Evolutionary conservation across 2,888 invertebrate genomes (phyloP), one percentile per base, ranked within the genome.

Genomic region (Oscheius sp.): DNA sequence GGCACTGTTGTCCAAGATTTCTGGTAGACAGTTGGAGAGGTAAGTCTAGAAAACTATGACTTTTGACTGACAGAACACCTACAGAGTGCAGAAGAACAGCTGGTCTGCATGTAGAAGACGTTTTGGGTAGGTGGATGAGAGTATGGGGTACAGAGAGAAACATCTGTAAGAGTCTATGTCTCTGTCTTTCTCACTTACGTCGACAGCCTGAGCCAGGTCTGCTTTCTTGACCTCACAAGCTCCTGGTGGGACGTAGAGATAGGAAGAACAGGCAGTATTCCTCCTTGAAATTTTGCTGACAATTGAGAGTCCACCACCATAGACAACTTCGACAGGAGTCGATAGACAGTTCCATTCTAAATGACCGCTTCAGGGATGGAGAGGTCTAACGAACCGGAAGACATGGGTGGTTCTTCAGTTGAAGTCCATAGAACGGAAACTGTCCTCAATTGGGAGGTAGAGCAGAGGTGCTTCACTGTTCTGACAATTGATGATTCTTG

Each of bases 51-150:
- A 10, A n/a, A 21, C 3, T 2, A 11, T 68, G 37, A 37, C 13
- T 13, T 1, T 33, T 32, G 7, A 33, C 10, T 9, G 4, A 48
- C 13, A 21, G 33, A 51, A 9, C 35, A 37, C 68, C 29, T n/a
- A 68, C 68, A 2, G 42, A 55, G 35, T 68, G 53, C 4, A 68
- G 68, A 32, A 68, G 37, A 37, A 68, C n/a, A 11, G 55, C 9
- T 21, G 68, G 21, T n/a, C 7, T 53, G 35, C 68, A 68, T 10
- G 13, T 58, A 21, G 21, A 21, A 13, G 55, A 9, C n/a, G 9
- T 55, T 29, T 51, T 33, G 37, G 35, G 68, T n/a, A 68, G 37
- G 13, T 65, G 65, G 37, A 68, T 35, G 21, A 68, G 35, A 9
- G 55, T 55, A 3, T 68, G 68, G 5, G 68, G 68, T 4, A 29